Percentiles rank a stretch among this genome's conserved stretches.
phyloP scores from a whole-genome alignment of 2,797 vertebrate genomes.

The Enteromius afrohamiltoni region DNA sequence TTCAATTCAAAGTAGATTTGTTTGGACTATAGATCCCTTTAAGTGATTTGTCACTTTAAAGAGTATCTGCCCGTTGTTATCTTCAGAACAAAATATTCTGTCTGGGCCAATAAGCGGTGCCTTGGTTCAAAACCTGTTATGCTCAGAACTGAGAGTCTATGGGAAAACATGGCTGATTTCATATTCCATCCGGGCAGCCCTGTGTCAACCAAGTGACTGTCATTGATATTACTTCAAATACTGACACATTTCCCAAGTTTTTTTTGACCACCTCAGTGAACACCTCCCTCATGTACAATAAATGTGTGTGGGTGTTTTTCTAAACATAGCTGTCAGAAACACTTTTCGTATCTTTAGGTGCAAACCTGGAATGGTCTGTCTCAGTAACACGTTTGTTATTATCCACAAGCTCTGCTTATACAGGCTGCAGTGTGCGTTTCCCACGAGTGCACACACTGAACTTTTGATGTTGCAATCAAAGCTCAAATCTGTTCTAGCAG shows the following conservation, averaged over 20 bases:
- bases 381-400: background rate
- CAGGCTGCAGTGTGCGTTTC: background rate
- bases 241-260: background rate
- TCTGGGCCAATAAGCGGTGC: background rate
- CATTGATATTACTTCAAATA: background rate
- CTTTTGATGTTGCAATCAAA: constrained; percentile 62
- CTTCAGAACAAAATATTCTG: background rate
- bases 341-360: background rate
- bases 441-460: constrained; percentile 53
- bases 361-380: background rate
- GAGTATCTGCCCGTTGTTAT: background rate
- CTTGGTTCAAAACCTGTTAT: background rate
- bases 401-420: background rate
- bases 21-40: background rate
- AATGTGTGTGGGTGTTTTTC: background rate
- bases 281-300: background rate
- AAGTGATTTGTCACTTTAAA: background rate
- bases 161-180: background rate
- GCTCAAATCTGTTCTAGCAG: constrained; percentile 61
- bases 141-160: background rate
- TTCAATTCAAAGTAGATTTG: background rate
- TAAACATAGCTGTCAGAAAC: background rate
- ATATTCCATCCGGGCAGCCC: background rate
- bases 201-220: background rate
- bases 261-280: background rate